Conservation (phyloP, 2,113 vertebrate genomes). For the Balaeniceps rex region DNA sequence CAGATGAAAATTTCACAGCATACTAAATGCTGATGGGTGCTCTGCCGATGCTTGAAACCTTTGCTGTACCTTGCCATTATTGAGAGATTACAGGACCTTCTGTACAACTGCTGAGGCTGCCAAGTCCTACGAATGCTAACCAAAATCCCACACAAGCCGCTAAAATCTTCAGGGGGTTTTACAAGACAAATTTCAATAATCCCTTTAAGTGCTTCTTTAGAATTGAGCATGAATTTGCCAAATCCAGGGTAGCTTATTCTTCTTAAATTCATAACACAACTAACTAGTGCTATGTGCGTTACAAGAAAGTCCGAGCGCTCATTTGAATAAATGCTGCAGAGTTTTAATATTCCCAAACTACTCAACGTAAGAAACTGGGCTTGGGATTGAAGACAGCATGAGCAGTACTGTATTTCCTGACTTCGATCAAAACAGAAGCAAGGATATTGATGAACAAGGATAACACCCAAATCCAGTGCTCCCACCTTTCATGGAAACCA, state of each 20-base stretch:
- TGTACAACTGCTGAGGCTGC: slow-evolving; percentile 2
- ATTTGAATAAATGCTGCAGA: background rate
- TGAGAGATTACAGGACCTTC: slow-evolving; percentile 36
- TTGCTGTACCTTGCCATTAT: background rate
- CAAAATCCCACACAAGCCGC: slow-evolving; percentile 62
- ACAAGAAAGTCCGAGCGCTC: background rate
- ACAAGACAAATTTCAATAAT: slow-evolving; percentile 68
- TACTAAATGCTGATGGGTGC: background rate
- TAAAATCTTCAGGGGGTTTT: slow-evolving; percentile 56
- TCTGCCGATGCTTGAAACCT: background rate
- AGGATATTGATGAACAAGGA: background rate
- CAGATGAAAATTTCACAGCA: background rate
- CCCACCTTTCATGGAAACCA: background rate
- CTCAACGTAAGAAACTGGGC: background rate
- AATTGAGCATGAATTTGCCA: slow-evolving; percentile 23
- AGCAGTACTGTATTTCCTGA: background rate
- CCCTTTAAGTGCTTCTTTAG: slow-evolving; percentile 61
- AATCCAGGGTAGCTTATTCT: slow-evolving; percentile 59
- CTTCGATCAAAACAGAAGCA: background rate
- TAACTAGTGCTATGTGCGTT: background rate
- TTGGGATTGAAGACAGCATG: background rate
- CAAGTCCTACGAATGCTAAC: background rate
- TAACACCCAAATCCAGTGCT: background rate
- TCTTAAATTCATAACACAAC: slow-evolving; percentile 47
- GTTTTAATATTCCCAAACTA: background rate